phyloP scores from a whole-genome alignment of 2,888 invertebrate species.

The Belgica antarctica region DNA sequence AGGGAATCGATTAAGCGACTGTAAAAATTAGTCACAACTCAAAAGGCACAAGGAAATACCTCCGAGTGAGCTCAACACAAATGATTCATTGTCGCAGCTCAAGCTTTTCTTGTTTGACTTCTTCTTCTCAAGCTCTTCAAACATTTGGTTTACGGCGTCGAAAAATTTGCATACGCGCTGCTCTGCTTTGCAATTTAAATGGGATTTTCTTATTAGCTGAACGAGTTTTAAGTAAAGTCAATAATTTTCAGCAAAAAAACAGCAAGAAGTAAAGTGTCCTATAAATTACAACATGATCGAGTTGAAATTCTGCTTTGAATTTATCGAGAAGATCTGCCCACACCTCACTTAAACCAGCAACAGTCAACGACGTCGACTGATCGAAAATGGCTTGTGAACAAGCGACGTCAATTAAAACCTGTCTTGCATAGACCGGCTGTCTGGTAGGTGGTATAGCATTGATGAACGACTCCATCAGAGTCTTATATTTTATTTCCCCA shows the following conservation, averaged over 20 bases:
- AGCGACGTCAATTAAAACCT: too few relatives aligned
- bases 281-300: neutral
- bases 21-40: slow-evolving; percentile 29
- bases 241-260: too few relatives aligned
- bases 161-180: slow-evolving; percentile 25
- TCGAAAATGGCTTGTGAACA: too few relatives aligned
- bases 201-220: neutral
- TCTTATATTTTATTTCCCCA: too few relatives aligned
- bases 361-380: neutral
- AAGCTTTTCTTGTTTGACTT: too few relatives aligned
- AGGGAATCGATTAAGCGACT: slow-evolving; percentile 16
- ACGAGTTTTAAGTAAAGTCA: neutral
- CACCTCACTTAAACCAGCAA: neutral
- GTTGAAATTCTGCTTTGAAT: neutral
- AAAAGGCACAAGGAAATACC: slow-evolving; percentile 30
- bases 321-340: neutral
- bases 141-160: neutral
- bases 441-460: too few relatives aligned
- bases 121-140: too few relatives aligned
- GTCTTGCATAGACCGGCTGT: too few relatives aligned
- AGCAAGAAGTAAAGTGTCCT: slow-evolving; percentile 9
- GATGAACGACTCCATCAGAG: too few relatives aligned
- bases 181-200: slow-evolving; percentile 24
- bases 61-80: neutral
- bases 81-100: neutral